Evolutionary conservation across 2,888 invertebrate genomes (phyloP).

Genomic region (Lucinisca nassula): DNA sequence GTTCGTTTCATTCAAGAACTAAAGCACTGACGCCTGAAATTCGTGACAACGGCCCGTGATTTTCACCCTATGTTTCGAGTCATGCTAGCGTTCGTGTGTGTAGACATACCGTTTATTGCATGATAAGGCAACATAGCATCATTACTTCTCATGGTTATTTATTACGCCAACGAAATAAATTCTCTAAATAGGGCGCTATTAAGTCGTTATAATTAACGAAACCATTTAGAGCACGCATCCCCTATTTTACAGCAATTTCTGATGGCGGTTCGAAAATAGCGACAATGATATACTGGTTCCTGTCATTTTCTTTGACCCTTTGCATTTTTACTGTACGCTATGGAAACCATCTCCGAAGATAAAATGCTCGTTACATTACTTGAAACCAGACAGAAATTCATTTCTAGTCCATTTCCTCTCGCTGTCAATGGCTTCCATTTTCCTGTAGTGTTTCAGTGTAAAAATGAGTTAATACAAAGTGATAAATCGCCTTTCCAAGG

Average conservation of each 20-base stretch:
- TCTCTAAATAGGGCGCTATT: conserved; percentile 10
- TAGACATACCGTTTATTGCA: background rate
- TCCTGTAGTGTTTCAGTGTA: conserved; percentile 4
- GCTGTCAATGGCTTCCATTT: conserved; percentile 47
- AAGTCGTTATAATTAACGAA: conserved; percentile 15
- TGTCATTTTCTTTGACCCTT: background rate
- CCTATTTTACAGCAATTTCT: conserved; percentile 15
- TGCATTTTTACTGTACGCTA: background rate
- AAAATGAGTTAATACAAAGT: conserved; percentile 52
- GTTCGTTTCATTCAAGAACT: background rate
- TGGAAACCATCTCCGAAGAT: background rate
- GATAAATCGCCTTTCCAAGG: conserved; percentile 63
- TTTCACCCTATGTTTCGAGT: background rate
- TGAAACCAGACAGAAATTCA: conserved; percentile 44
- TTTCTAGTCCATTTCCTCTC: conserved; percentile 70
- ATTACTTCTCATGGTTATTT: background rate
- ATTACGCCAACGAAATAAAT: conserved; percentile 2
- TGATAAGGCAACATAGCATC: background rate
- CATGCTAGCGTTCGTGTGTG: conserved; percentile 38
- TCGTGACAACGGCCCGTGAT: background rate
- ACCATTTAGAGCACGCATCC: conserved; percentile 12
- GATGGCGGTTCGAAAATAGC: background rate
- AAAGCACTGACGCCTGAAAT: conserved; percentile 27
- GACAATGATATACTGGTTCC: background rate
- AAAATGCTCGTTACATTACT: conserved; percentile 27